These are phyloP conservation scores for Paramisgurnus dabryanus DNA, from an alignment of 2,113 vertebrate species.

Conservation along the genomic window DNA sequence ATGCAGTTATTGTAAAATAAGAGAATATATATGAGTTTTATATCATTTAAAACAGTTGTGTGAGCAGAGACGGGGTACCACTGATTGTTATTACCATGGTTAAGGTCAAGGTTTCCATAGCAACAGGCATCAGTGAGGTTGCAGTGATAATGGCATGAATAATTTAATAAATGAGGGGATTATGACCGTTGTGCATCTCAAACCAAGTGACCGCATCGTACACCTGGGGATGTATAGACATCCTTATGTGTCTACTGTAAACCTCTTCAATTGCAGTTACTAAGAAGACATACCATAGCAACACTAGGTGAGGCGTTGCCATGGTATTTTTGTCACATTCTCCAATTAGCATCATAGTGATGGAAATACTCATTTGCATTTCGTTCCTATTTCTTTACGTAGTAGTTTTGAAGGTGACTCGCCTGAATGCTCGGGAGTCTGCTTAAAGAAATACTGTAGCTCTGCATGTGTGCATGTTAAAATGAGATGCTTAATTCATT, in stretches of 20 bases:
- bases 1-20: not conserved
- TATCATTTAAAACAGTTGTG: slow-evolving; percentile 16
- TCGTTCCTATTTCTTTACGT: not conserved
- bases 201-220: slow-evolving; percentile 12
- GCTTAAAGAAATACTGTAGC: not conserved
- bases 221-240: not conserved
- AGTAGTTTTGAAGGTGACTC: not conserved
- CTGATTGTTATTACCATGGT: slow-evolving; percentile 32
- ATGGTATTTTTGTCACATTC: slow-evolving; percentile 20
- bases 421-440: not conserved
- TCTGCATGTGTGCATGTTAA: not conserved
- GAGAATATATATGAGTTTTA: not conserved
- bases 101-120: slow-evolving; percentile 56
- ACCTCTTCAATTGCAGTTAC: not conserved
- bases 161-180: slow-evolving; percentile 48
- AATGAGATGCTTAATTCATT: slow-evolving; percentile 2
- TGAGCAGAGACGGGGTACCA: slow-evolving; percentile 29
- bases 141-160: slow-evolving; percentile 50
- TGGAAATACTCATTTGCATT: slow-evolving; percentile 6
- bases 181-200: slow-evolving; percentile 31
- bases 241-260: not conserved
- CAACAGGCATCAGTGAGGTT: slow-evolving; percentile 39
- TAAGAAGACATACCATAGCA: slow-evolving; percentile 20
- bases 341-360: slow-evolving; percentile 29
- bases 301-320: slow-evolving; percentile 23